A percentile compares a stretch with the other conserved stretches of the same genome.
phyloP scores from a whole-genome alignment of 2,888 invertebrate species.

The Drosophila meridiana region DNA sequence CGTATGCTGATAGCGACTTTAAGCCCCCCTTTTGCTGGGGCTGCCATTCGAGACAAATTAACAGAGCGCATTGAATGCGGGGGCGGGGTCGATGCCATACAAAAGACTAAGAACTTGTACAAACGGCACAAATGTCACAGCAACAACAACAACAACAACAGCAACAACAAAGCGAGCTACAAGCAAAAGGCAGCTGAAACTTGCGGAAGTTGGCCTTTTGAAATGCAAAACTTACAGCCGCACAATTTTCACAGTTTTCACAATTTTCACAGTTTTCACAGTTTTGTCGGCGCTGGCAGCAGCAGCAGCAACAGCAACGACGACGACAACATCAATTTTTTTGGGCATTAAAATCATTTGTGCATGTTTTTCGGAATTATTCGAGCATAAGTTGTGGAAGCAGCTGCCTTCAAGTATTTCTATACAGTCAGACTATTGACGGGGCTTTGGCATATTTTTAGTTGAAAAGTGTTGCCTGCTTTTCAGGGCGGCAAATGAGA shows the following conservation, averaged over 20 bases:
- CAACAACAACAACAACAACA: slow-evolving; percentile 23
- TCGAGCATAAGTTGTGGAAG: slow-evolving; percentile 76
- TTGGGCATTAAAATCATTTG: slow-evolving; percentile 65
- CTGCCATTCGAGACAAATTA: slow-evolving; percentile 62
- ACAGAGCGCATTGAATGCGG: slow-evolving; percentile 75
- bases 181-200: slow-evolving; percentile 36
- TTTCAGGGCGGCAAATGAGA: slow-evolving; percentile 58
- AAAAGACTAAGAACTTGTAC: slow-evolving; percentile 53
- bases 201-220: slow-evolving; percentile 66
- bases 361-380: slow-evolving; percentile 72
- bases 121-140: slow-evolving; percentile 66
- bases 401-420: slow-evolving; percentile 51
- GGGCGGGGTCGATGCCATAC: slow-evolving; percentile 38
- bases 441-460: slow-evolving; percentile 58
- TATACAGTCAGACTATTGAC: slow-evolving; percentile 40
- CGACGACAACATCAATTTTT: slow-evolving; percentile 5
- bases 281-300: slow-evolving; percentile 6
- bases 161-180: neutral
- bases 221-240: slow-evolving; percentile 67
- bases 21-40: slow-evolving; percentile 44
- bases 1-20: slow-evolving; percentile 70
- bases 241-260: slow-evolving; percentile 26
- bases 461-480: slow-evolving; percentile 72
- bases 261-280: slow-evolving; percentile 17
- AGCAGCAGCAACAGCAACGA: slow-evolving; percentile 4